Evolutionary conservation across 1,140 invertebrate genomes (phyloP), one percentile per base, ranked within the genome.

Genomic region (Trachymyrmex cornetzi): DNA sequence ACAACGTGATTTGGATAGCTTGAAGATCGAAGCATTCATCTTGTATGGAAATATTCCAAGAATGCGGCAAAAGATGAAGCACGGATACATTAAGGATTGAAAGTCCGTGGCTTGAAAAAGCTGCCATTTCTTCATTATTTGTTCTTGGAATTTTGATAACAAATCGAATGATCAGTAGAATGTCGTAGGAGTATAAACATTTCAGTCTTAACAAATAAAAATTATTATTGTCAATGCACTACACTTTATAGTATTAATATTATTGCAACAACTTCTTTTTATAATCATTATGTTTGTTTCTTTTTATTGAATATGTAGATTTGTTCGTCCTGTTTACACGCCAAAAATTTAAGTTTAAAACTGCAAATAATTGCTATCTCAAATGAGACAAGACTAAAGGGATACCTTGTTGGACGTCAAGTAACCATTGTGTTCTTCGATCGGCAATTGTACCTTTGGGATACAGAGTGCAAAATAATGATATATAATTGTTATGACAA

Each of bases 1-100:
- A 38, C 61, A 84, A 4, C 27, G 50, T 0, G 3, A 9, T 59
- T 69, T 89, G 0, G 89, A 93, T 11, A 75, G 1, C 2, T 22
- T 34, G 2, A 92, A 90, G 7, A 9, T 80, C 0, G 50, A 5
- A 0, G 79, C 19, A 16, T 9, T 53, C 0, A 84, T 75, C 48
- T 85, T 89, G 66, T 89, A 93, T 2, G 92, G 88, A 19, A 92
- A 89, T 3, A 90, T 9, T 30, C 93, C 93, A 9, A 85, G 61
- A 12, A 93, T 24, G 12, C 66, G 44, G 0, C 44, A 88, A 3
- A 93, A n/a, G 3, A 77, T 69, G 16, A 93, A 86, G 34, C 53
- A 88, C 0, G 89, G 89, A 6, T 59, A 59, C 82, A 93, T 90
- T 11, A 67, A 22, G n/a, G 64, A 67, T 67, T 67, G 64, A 67